Evolutionary conservation across 1,140 invertebrate species (phyloP), one percentile per base, ranked within the genome.

Genomic region (Orussus abietinus): DNA sequence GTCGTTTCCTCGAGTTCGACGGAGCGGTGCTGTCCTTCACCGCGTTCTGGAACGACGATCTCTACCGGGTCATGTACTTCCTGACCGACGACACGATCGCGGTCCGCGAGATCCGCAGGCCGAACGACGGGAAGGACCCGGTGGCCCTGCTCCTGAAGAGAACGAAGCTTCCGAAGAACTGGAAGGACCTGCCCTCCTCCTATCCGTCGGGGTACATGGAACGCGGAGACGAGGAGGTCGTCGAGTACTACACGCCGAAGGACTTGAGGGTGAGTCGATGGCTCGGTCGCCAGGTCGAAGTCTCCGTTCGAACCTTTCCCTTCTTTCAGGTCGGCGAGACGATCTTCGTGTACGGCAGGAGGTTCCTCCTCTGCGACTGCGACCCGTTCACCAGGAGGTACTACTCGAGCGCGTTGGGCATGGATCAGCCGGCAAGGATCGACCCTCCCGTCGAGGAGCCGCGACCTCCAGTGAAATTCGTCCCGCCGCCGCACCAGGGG

Each of bases 301-400:
- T 34, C 6, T 47, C 9, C 12, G 33, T 40, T 13, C 5, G 11
- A 45, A 39, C 21, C 2, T 21, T 10, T 29, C 11, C 13, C 59
- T 28, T 31, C 13, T 61, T 76, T n/a, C 66, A 72, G 68, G 37
- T 90, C 25, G 88, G 88, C 1, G 74, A 78, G 33, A 85, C 80
- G 0, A 67, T 86, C 22, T 81, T 77, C 54, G 75, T 87, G 13
- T 76, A 84, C 26, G 83, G 80, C 4, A 74, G 83, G 7, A 73
- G 79, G 20, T 86, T 92, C 63, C 68, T 90, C 1, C 64, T 94
- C 3, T 85, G 80, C 46, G 86, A 92, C 59, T 89, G 86, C 55
- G 89, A 92, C 57, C 53, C 75, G 5, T 90, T 86, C 57, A 92
- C 90, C 0, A 79, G 88, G 57, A 80, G 80, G 42, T 92, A 87